Evolutionary conservation across 1,140 invertebrate species (phyloP), one percentile per base, ranked within the genome.

Genomic region (Epicauta chinensis): DNA sequence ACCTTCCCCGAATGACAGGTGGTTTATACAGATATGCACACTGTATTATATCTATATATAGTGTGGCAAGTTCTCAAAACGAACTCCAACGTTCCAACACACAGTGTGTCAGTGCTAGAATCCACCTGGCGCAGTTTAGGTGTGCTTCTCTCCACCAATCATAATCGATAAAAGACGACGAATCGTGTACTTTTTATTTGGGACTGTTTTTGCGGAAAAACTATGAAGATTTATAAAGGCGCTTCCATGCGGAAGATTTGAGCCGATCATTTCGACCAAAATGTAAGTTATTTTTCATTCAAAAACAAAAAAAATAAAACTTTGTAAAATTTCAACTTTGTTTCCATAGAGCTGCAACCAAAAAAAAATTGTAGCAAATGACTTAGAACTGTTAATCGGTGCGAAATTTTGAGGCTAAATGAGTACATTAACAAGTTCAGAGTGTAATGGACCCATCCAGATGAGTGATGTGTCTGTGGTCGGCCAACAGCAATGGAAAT

Each of bases 401-500:
- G n/a, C n/a, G n/a, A n/a, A n/a, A n/a, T n/a, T n/a, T n/a, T n/a
- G n/a, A n/a, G n/a, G 17, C 16, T 37, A 34, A 23, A 49, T 49
- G 46, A 15, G 29, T 38, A 49, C 30, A 3, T 39, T 29, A 49
- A 14, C 46, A 13, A 30, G 34, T 16, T 13, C 49, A 13, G 39
- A 50, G 11, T 41, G 49, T 37, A 51, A 57, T 41, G 55, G 38
- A 53, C 45, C 55, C 34, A 54, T 54, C 40, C 51, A 53, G 46
- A 51, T 58, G 51, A 50, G 46, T 52, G 55, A 58, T 37, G 36
- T 46, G 29, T 43, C 43, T 47, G 43, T 46, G 30, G 43, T 46
- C 39, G 55, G 39, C 39, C 44, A 53, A 37, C 32, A n/a, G n/a
- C n/a, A 45, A 7, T 61, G 61, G 56, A 61, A 61, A 38, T 54